Evolutionary conservation across 2,113 vertebrate species (phyloP).

Genomic region (Neodon shergylaensis): DNA sequence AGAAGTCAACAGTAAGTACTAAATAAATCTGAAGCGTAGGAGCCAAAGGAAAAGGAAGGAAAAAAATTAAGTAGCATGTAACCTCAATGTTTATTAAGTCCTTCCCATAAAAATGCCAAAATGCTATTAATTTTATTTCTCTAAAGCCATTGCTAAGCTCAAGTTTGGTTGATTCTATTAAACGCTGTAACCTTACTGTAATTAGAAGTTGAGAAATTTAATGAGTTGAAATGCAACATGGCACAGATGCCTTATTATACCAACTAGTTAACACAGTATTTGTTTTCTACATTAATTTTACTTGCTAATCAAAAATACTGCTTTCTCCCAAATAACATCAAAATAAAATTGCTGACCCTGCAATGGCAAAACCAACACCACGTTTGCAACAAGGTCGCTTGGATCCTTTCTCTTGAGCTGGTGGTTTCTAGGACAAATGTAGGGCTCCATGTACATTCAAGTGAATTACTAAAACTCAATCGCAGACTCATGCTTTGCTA

Average conservation of each 20-base stretch:
- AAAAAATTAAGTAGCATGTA: neutral
- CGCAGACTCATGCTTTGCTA: constrained; percentile 22
- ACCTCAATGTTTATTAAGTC: constrained; percentile 47
- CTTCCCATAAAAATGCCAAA: constrained; percentile 31
- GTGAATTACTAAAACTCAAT: constrained; percentile 33
- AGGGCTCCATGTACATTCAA: constrained; percentile 19
- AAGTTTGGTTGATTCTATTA: constrained; percentile 63
- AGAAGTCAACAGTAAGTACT: neutral
- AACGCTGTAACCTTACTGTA: constrained; percentile 69
- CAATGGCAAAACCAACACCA: constrained; percentile 74
- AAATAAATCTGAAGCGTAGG: constrained; percentile 62
- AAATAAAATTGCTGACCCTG: constrained; percentile 77
- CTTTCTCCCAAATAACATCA: constrained; percentile 76
- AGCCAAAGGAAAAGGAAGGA: neutral
- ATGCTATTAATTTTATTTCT: constrained; percentile 58
- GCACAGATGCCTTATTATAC: constrained; percentile 84
- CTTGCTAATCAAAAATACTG: constrained; percentile 83
- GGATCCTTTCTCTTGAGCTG: constrained; percentile 66
- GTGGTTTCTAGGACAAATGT: constrained; percentile 58
- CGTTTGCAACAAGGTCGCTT: constrained; percentile 57
- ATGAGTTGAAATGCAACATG: constrained; percentile 80
- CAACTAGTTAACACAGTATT: constrained; percentile 82
- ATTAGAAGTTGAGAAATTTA: constrained; percentile 82
- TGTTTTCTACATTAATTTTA: constrained; percentile 81
- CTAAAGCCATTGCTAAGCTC: constrained; percentile 49